Evolutionary conservation across 37 sponge, comb jelly and placozoan species (phyloP).

Genomic region (Ianthella basta): DNA sequence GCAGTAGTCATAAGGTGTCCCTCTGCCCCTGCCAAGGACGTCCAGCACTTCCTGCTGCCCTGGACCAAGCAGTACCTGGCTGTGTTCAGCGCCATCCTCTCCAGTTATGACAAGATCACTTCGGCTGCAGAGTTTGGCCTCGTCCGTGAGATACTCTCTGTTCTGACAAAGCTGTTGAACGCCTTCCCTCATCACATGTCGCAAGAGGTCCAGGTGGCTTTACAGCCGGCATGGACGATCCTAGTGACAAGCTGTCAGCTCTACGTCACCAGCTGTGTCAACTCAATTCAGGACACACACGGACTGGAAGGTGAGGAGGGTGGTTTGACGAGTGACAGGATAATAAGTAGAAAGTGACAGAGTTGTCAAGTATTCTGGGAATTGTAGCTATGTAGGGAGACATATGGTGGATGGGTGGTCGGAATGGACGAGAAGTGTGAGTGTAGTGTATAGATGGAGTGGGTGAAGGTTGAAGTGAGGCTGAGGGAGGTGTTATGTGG

Average conservation of each 20-base stretch:
- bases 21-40: neutral
- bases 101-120: neutral
- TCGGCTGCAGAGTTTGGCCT: conserved; percentile 28
- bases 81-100: conserved; percentile 18
- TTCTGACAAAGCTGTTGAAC: conserved; percentile 46
- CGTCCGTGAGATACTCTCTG: conserved; percentile 61
- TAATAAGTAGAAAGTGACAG: conserved; percentile 67
- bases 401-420: too few relatives aligned
- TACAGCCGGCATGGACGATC: conserved; percentile 68
- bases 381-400: neutral
- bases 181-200: conserved; percentile 52
- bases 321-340: neutral
- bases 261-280: conserved; percentile 13
- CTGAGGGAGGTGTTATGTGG: too few relatives aligned
- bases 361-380: conserved; percentile 51
- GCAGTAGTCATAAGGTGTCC: too few relatives aligned
- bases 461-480: too few relatives aligned
- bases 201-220: conserved; percentile 37
- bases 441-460: too few relatives aligned
- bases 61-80: conserved; percentile 26
- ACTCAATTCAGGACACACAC: neutral
- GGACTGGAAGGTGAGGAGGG: conserved; percentile 17
- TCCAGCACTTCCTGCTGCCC: conserved; percentile 8
- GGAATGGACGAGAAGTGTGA: too few relatives aligned
- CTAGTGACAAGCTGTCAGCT: conserved; percentile 33